A percentile compares a stretch with the other conserved stretches of the same genome.
phyloP scores from a whole-genome alignment of 2,888 invertebrate species.

The Catocala nupta region DNA sequence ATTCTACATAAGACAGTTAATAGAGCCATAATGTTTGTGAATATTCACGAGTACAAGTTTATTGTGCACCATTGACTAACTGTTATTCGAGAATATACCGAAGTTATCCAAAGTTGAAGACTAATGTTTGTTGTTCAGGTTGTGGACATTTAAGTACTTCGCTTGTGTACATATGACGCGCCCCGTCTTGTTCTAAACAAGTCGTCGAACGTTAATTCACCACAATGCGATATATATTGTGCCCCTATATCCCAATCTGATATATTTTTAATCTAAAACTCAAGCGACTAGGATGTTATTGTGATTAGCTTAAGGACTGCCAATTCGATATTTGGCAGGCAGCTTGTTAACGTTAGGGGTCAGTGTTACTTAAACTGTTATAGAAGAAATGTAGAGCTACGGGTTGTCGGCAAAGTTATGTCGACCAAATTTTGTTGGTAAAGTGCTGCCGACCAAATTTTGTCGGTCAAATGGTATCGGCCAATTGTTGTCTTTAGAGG shows the following conservation, averaged over 20 bases:
- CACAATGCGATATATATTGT: constrained; percentile 15
- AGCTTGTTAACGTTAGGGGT: constrained; percentile 23
- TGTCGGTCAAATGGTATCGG: too few species aligned
- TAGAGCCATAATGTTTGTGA: constrained; percentile 47
- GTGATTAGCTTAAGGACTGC: constrained; percentile 30
- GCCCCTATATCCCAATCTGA: constrained; percentile 32
- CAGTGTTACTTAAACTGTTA: constrained; percentile 11
- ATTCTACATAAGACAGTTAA: constrained; percentile 78
- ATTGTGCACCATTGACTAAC: constrained; percentile 52
- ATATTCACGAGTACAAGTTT: constrained; percentile 60
- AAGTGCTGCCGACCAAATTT: too few species aligned
- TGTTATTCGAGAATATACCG: constrained; percentile 63
- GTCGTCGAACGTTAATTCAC: constrained; percentile 30
- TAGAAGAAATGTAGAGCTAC: neutral
- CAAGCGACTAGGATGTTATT: constrained; percentile 31
- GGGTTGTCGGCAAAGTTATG: neutral
- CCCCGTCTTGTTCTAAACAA: constrained; percentile 57
- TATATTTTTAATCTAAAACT: constrained; percentile 25
- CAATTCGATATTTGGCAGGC: constrained; percentile 23
- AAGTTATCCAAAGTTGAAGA: constrained; percentile 72
- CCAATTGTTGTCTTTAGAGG: too few species aligned
- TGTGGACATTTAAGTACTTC: constrained; percentile 46
- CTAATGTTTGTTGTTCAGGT: constrained; percentile 60
- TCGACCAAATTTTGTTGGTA: too few species aligned
- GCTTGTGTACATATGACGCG: constrained; percentile 65